Evolutionary conservation across 2,888 invertebrate genomes (phyloP), one percentile per base, ranked within the genome.

Genomic region (Caenorhabditis imperialis): DNA sequence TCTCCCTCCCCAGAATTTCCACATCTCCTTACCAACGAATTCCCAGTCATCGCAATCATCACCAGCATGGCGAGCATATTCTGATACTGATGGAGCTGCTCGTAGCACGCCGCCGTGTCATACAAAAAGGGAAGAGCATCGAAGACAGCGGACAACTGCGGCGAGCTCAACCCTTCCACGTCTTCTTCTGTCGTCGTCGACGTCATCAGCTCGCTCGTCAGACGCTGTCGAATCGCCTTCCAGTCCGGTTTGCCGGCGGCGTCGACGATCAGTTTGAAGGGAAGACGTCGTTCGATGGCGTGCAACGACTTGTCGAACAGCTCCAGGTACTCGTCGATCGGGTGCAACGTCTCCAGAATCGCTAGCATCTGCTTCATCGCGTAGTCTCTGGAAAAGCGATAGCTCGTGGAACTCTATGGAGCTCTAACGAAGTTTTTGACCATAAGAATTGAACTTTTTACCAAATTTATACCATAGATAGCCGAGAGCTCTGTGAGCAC

Each of bases 341-440:
- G 74, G 37, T 54, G 55, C 44, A 77, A 23, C 30, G 69, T 63
- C 33, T 77, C 77, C 54, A 77, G 44, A 45, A 77, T 65, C 14
- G 70, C 70, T 6, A 77, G 60, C 73, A 77, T 77, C 54, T 77
- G 74, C 23, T 61, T 67, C 42, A 74, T 61, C 8, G 77, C 77
- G 35, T 71, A 77, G 27, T 77, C 77, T 3, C 77, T 77, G 67
- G 18, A 77, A 77, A 38, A 30, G n/a, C n/a, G n/a, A n/a, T n/a
- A n/a, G n/a, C n/a, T n/a, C n/a, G n/a, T n/a, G 3, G 30, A 30
- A 30, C 7, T 30, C 30, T 30, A 7, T 30, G 30, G 6, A 30
- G 30, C 30, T n/a, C n/a, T n/a, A n/a, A n/a, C n/a, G n/a, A n/a
- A n/a, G n/a, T n/a, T n/a, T n/a, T n/a, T n/a, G n/a, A n/a, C n/a